Conservation (phyloP, 2,113 vertebrate genomes). For the Coryphaenoides rupestris region DNA sequence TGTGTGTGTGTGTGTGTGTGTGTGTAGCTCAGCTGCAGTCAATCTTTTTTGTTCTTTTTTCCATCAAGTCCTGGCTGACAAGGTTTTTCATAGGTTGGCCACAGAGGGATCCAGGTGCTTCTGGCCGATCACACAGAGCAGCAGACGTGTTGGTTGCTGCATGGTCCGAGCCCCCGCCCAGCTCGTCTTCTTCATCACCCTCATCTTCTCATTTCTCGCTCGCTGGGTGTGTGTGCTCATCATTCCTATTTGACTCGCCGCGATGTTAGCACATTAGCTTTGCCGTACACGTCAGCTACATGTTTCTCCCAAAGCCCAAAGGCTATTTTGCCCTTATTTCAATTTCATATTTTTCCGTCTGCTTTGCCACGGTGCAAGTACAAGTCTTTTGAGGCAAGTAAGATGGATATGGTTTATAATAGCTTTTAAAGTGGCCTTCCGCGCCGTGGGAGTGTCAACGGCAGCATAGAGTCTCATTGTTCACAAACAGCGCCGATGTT, state of each 20-base stretch:
- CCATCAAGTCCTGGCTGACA: constrained; percentile 28
- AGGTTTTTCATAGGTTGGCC: constrained; percentile 31
- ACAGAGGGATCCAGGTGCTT: constrained; percentile 19
- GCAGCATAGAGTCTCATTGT: constrained; percentile 45
- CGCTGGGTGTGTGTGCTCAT: constrained; percentile 9
- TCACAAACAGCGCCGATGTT: constrained; percentile 49
- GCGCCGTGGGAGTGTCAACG: constrained; percentile 36
- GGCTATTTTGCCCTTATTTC: constrained; percentile 13
- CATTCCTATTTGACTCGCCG: neutral
- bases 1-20: constrained; percentile 5
- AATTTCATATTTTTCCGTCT: constrained; percentile 4
- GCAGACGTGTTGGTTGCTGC: no score
- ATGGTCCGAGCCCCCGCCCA: no score
- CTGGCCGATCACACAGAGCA: no score
- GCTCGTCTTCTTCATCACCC: constrained; percentile 8
- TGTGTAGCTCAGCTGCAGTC: constrained; percentile 33
- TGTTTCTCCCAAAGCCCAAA: constrained; percentile 17
- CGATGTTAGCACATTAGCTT: no score
- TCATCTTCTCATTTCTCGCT: constrained; percentile 6
- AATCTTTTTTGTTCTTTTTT: constrained; percentile 24
- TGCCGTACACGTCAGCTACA: constrained; percentile 27
- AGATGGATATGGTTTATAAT: constrained; percentile 49
- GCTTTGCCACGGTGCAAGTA: constrained; percentile 26
- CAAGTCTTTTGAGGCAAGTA: constrained; percentile 37
- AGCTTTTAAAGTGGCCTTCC: constrained; percentile 56